Percentiles rank a stretch among this genome's conserved stretches.
These are phyloP conservation scores for Octopus sinensis DNA, from an alignment of 1,140 invertebrate genomes.

Conservation along the genomic window DNA sequence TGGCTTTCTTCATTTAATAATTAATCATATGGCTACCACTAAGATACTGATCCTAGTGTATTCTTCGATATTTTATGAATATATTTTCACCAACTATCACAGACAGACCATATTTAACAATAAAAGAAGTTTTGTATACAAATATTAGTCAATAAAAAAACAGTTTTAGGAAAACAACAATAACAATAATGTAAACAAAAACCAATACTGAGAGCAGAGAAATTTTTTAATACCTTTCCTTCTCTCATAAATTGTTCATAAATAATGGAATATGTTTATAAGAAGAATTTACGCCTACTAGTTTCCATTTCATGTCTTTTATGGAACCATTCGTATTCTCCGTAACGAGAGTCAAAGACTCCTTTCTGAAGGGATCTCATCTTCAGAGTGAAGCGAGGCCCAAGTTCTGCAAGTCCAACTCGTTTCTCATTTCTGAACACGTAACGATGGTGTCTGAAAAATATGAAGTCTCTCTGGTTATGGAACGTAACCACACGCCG, in stretches of 20 bases:
- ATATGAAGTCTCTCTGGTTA: conserved; percentile 98
- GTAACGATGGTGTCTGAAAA: conserved; percentile 96
- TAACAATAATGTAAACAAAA: no score
- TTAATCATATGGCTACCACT: no score
- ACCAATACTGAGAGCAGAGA: neutral
- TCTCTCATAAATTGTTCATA: neutral
- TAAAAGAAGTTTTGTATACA: no score
- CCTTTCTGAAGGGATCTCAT: conserved; percentile 90
- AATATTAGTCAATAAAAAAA: no score
- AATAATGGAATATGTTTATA: conserved; percentile 26
- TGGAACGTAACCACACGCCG: conserved; percentile 93
- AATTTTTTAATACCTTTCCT: neutral
- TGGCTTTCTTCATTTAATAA: no score
- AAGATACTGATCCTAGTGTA: no score
- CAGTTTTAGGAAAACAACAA: neutral
- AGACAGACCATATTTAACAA: no score
- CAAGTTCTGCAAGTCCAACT: conserved; percentile 85
- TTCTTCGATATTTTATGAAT: no score
- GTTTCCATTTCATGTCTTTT: conserved; percentile 89
- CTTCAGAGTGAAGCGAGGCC: conserved; percentile 92
- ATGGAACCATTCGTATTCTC: conserved; percentile 96
- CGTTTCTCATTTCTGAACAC: conserved; percentile 83
- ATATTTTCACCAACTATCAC: no score
- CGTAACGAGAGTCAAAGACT: conserved; percentile 93
- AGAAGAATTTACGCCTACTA: conserved; percentile 78